Conservation (phyloP, 2,888 invertebrate species). For the Cantharis rustica region DNA sequence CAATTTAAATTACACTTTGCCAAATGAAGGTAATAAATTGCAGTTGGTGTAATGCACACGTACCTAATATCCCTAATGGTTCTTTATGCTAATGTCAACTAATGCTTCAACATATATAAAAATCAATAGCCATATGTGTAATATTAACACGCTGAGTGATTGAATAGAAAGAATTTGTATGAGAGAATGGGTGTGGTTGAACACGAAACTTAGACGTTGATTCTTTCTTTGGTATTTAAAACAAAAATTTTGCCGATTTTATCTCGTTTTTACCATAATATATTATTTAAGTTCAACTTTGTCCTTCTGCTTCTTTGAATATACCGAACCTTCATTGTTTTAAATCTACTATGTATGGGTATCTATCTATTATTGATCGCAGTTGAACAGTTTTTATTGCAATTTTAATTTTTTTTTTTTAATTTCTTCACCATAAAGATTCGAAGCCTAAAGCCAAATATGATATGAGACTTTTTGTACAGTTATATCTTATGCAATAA, state of each 20-base stretch:
- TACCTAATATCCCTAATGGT: not conserved
- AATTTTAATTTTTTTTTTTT: not conserved
- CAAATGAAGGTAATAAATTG: not conserved
- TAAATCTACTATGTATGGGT: not conserved
- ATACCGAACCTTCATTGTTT: slow-evolving; percentile 10
- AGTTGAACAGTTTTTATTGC: not conserved
- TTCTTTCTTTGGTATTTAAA: slow-evolving; percentile 11
- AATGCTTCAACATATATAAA: slow-evolving; percentile 9
- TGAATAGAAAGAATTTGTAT: slow-evolving; percentile 10
- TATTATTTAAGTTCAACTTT: slow-evolving; percentile 8
- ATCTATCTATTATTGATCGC: not conserved
- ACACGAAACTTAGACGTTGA: slow-evolving; percentile 10
- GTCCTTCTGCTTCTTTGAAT: slow-evolving; percentile 11
- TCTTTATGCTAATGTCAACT: slow-evolving; percentile 6
- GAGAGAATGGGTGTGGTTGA: slow-evolving; percentile 16
- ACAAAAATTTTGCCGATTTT: slow-evolving; percentile 7
- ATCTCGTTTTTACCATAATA: slow-evolving; percentile 9
- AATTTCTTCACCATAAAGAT: not conserved
- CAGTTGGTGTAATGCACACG: not conserved
- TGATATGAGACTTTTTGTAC: too few relatives aligned
- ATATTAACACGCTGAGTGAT: slow-evolving; percentile 16
- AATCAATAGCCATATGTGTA: slow-evolving; percentile 12
- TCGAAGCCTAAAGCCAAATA: too few relatives aligned
- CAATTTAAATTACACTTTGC: not conserved
- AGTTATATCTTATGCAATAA: too few relatives aligned